Conservation (phyloP, 2,797 vertebrate genomes). For the Pogonophryne albipinna region DNA sequence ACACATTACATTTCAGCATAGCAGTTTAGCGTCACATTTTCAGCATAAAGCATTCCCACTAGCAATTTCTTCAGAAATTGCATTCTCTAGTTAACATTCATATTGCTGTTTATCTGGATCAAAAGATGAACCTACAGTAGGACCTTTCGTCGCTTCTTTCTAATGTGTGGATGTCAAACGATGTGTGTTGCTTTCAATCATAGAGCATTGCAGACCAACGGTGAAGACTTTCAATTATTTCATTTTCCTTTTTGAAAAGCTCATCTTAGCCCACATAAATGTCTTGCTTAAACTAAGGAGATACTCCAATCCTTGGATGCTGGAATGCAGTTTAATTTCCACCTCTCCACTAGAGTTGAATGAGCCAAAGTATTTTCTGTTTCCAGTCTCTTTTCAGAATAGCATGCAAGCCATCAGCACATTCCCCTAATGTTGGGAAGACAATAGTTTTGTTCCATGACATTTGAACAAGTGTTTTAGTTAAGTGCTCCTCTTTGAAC, state of each 20-base stretch:
- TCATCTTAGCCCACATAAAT: constrained; percentile 43
- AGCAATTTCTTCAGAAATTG: no score
- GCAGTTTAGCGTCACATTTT: no score
- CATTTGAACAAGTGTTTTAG: constrained; percentile 50
- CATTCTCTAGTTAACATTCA: no score
- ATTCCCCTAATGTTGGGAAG: constrained; percentile 22
- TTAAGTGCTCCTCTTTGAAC: constrained; percentile 51
- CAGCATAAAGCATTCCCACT: no score
- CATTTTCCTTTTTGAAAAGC: constrained; percentile 23
- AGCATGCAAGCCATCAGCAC: constrained; percentile 46
- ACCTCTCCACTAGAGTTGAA: constrained; percentile 23
- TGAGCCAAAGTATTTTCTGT: constrained; percentile 35
- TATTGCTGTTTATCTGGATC: constrained; percentile 49
- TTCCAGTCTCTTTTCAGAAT: constrained; percentile 19
- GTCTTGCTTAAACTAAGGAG: constrained; percentile 54
- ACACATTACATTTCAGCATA: no score
- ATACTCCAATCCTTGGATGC: constrained; percentile 31
- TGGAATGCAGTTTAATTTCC: constrained; percentile 24
- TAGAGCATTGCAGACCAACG: not conserved
- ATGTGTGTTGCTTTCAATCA: constrained; percentile 32
- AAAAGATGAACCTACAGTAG: constrained; percentile 42
- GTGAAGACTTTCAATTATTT: constrained; percentile 40
- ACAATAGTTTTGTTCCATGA: constrained; percentile 35
- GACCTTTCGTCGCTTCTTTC: constrained; percentile 43
- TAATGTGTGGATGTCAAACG: constrained; percentile 44